phyloP scores from a whole-genome alignment of 1,140 invertebrate species.

The Gonatopus flavifemur region DNA sequence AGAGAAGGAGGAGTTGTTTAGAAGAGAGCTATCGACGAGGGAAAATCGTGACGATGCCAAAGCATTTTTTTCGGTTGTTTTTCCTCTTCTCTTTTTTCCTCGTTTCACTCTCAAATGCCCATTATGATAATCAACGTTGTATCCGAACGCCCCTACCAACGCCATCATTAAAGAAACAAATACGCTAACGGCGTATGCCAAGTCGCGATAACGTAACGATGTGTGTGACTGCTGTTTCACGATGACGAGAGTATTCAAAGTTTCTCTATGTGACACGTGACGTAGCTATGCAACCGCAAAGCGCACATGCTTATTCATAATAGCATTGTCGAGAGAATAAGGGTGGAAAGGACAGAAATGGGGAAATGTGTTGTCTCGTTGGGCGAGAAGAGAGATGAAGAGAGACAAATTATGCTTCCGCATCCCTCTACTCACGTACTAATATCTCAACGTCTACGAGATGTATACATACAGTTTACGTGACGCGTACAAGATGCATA shows the following conservation, averaged over 20 bases:
- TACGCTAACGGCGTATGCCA: slow-evolving; percentile 12
- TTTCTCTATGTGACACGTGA: slow-evolving; percentile 39
- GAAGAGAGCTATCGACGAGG: too few relatives aligned
- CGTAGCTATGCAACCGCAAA: slow-evolving; percentile 33
- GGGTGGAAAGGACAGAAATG: not conserved
- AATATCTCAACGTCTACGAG: slow-evolving; percentile 23
- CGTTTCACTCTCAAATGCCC: too few relatives aligned
- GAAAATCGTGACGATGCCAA: not conserved
- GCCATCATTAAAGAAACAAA: slow-evolving; percentile 8
- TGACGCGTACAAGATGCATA: slow-evolving; percentile 36
- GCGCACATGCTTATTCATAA: slow-evolving; percentile 43
- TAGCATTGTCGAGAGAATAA: slow-evolving; percentile 14
- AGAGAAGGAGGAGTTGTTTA: too few relatives aligned
- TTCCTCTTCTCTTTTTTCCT: too few relatives aligned
- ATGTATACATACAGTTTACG: slow-evolving; percentile 32
- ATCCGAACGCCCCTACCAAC: slow-evolving; percentile 15
- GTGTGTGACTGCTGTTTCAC: slow-evolving; percentile 30
- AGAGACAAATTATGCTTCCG: slow-evolving; percentile 38
- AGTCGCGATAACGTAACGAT: too few relatives aligned
- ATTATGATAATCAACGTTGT: too few relatives aligned
- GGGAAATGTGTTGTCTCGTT: not conserved
- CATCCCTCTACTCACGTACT: slow-evolving; percentile 32
- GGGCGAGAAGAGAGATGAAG: not conserved
- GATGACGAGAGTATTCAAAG: slow-evolving; percentile 42
- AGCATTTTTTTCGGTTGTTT: too few relatives aligned